Evolutionary conservation across 2,888 invertebrate genomes (phyloP).

Genomic region (Lasioglossum marginatum): DNA sequence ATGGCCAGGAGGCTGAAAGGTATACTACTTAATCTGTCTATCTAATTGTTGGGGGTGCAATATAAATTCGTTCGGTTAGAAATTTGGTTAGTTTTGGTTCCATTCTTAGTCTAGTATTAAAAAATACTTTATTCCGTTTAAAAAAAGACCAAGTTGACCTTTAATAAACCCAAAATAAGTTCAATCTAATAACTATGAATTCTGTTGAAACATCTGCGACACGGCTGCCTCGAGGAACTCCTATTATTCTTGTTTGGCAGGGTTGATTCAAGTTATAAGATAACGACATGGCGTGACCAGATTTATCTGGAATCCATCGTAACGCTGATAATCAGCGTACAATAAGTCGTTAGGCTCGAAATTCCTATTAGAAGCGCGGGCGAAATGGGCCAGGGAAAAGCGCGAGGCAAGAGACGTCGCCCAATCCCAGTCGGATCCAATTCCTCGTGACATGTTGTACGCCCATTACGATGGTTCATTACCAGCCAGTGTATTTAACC

Average conservation of each 20-base stretch:
- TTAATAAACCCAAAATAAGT: no score
- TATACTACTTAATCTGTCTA: no score
- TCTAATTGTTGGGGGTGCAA: no score
- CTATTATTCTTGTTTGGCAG: not conserved
- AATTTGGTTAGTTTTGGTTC: no score
- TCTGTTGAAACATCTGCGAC: not conserved
- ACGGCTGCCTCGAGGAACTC: not conserved
- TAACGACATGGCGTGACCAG: not conserved
- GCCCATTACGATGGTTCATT: conserved; percentile 70
- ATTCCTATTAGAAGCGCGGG: not conserved
- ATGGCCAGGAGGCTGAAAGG: no score
- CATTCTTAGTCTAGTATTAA: no score
- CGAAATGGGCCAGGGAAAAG: not conserved
- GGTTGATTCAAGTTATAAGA: not conserved
- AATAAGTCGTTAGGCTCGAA: conserved; percentile 17
- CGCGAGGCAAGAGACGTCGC: not conserved
- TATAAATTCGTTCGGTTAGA: no score
- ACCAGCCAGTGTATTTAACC: conserved; percentile 79
- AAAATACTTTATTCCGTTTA: no score
- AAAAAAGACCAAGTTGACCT: no score
- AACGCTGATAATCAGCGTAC: not conserved
- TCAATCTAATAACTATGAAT: not conserved
- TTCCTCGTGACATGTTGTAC: conserved; percentile 36
- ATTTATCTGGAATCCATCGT: not conserved
- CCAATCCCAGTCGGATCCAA: conserved; percentile 14